A percentile compares a stretch with the other conserved stretches of the same genome.
Evolutionary conservation across 2,888 invertebrate species (phyloP).

Genomic region (Drosophila suboccidentalis): DNA sequence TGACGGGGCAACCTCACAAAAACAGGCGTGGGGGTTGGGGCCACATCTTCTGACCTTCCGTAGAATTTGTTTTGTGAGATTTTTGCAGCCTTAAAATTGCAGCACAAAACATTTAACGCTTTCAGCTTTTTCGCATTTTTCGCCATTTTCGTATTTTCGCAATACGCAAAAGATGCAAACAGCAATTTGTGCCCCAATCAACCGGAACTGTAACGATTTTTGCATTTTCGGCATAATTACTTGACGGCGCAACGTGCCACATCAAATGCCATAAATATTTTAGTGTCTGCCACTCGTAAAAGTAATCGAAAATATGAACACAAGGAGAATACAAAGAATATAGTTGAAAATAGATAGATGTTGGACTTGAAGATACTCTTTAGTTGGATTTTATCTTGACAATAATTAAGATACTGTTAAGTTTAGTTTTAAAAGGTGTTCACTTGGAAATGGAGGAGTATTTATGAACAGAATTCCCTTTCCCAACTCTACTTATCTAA

Average conservation of each 20-base stretch:
- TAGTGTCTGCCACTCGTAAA: slow-evolving; percentile 38
- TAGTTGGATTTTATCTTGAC: neutral
- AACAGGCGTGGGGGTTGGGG: neutral
- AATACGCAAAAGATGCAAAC: slow-evolving; percentile 39
- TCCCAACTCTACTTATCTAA: neutral
- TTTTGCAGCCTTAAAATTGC: slow-evolving; percentile 33
- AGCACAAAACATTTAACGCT: slow-evolving; percentile 56
- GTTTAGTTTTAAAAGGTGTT: neutral
- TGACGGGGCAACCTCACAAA: slow-evolving; percentile 11
- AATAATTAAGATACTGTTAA: neutral
- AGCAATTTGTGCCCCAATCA: slow-evolving; percentile 44
- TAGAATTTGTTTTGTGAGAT: slow-evolving; percentile 37
- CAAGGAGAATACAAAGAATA: slow-evolving; percentile 8
- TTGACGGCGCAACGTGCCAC: slow-evolving; percentile 31
- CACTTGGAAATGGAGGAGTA: neutral
- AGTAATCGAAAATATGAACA: slow-evolving; percentile 23
- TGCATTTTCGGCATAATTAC: slow-evolving; percentile 41
- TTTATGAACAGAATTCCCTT: neutral
- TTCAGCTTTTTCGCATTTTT: slow-evolving; percentile 14
- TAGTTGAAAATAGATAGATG: neutral
- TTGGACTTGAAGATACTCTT: slow-evolving; percentile 14
- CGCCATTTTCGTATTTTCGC: slow-evolving; percentile 12
- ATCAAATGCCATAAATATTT: slow-evolving; percentile 52
- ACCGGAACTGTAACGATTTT: slow-evolving; percentile 69
- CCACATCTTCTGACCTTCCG: slow-evolving; percentile 60